Percentiles rank a stretch among this genome's conserved stretches.
phyloP scores from a whole-genome alignment of 2,797 vertebrate species.

The Neostethus bicornis region DNA sequence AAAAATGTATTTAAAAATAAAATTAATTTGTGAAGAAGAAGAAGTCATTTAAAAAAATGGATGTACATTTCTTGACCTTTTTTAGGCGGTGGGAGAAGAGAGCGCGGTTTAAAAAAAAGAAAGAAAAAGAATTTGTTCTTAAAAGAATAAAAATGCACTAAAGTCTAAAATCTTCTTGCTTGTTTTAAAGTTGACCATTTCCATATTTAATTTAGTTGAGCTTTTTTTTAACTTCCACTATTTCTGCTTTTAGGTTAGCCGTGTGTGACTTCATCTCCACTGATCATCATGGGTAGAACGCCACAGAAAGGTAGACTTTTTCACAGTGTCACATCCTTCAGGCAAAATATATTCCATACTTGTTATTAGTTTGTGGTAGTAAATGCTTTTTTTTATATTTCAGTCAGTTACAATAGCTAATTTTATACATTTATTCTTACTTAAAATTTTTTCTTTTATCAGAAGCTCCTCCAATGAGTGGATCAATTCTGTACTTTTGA shows the following conservation, averaged over 20 bases:
- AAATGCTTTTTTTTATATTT: background rate
- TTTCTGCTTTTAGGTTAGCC: constrained; percentile 35
- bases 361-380: no score
- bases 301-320: constrained; percentile 83
- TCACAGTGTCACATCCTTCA: background rate
- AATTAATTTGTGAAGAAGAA: no score
- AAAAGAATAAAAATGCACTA: no score
- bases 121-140: no score
- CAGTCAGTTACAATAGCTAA: background rate
- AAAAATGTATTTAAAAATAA: no score
- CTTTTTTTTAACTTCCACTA: constrained; percentile 10
- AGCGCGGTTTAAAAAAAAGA: no score
- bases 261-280: constrained; percentile 53
- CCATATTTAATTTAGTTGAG: no score
- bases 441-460: constrained; percentile 40
- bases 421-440: constrained; percentile 27
- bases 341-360: no score
- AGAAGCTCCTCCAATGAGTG: constrained; percentile 31
- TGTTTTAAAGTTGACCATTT: no score
- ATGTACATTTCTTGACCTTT: no score
- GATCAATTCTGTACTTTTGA: constrained; percentile 66
- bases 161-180: background rate
- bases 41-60: no score
- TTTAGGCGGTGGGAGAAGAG: no score
- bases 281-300: constrained; percentile 85